These are phyloP conservation scores for Salvator merianae DNA, from an alignment of 2,113 vertebrate species.

Conservation along the genomic window DNA sequence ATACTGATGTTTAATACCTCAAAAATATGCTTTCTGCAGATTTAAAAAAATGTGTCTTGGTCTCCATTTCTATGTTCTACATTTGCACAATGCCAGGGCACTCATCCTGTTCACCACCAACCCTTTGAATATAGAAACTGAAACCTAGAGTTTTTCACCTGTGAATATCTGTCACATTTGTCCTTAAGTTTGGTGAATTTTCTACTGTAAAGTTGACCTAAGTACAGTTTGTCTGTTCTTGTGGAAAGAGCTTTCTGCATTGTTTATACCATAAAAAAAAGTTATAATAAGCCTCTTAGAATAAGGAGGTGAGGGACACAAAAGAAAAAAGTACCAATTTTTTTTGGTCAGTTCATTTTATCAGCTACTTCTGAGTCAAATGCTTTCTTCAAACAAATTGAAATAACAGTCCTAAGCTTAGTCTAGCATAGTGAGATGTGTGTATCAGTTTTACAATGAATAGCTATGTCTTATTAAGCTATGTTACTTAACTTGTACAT, in stretches of 20 bases:
- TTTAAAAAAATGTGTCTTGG: constrained; percentile 51
- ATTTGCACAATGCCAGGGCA: constrained; percentile 73
- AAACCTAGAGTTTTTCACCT: constrained; percentile 69
- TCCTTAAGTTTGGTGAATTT: constrained; percentile 73
- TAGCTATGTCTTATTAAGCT: constrained; percentile 73
- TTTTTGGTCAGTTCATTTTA: constrained; percentile 42
- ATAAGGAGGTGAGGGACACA: constrained; percentile 51
- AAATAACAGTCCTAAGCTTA: constrained; percentile 68
- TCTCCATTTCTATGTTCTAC: constrained; percentile 53
- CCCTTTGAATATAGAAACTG: constrained; percentile 65
- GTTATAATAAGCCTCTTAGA: constrained; percentile 73
- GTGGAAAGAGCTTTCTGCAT: constrained; percentile 77
- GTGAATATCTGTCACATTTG: constrained; percentile 70
- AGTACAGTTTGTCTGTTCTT: constrained; percentile 72
- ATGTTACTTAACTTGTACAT: constrained; percentile 80
- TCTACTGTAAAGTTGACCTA: constrained; percentile 71
- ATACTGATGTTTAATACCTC: constrained; percentile 52
- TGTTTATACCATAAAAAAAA: constrained; percentile 47
- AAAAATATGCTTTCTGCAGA: constrained; percentile 73
- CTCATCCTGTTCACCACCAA: constrained; percentile 64
- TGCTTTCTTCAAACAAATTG: constrained; percentile 75
- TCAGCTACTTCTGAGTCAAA: constrained; percentile 73
- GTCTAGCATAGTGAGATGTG: constrained; percentile 73
- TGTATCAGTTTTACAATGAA: constrained; percentile 74
- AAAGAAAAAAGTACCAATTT: constrained; percentile 61